Base-by-base conservation (phyloP, 2,888 invertebrate genomes). In the Eilema caniola region DNA sequence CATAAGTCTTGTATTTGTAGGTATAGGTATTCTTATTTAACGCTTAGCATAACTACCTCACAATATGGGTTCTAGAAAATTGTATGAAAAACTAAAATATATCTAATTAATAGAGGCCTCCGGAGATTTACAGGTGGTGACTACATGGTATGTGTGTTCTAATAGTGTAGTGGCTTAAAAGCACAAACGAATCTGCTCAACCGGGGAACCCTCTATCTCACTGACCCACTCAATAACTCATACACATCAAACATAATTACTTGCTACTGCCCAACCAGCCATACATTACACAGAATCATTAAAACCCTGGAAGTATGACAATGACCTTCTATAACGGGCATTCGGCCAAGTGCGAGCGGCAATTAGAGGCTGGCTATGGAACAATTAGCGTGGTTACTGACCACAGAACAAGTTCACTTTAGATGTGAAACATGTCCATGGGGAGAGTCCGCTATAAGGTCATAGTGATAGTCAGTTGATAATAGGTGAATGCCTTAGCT, bases 311-410 rank as follows among this genome's bases (percentile, higher is more conserved):
- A 86, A 84, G 85, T 89, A 83, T 88, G 85, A 86, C 89, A 87
- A 86, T 83, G 86, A 84, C 85, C 86, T 77, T 81, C 75, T 73
- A 69, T 88, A 88, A 87, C 88, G 86, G 88, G 85, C 77, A 72
- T 77, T 79, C 83, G 83, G 76, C 79, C 81, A 73, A 82, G 80
- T 76, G 77, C 76, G 66, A 75, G 79, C 85, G 75, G 83, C 85
- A 89, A 90, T 90, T 89, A 90, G 84, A 76, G 70, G 76, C 77
- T 60, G 65, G 73, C 73, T 31, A 57, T 66, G 24, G 47, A 60
- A 60, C 65, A 69, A 69, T 69, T 69, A 65, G 69, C 56, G 47
- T 47, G 60, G 31, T 24, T 28, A 31, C 16, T 67, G 67, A 53
- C 20, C 53, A 53, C 16, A 53, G 53, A 53, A 20, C 10, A n/a